Conservation (phyloP, 2,888 invertebrate species). For the Ormyrus pomaceus region DNA sequence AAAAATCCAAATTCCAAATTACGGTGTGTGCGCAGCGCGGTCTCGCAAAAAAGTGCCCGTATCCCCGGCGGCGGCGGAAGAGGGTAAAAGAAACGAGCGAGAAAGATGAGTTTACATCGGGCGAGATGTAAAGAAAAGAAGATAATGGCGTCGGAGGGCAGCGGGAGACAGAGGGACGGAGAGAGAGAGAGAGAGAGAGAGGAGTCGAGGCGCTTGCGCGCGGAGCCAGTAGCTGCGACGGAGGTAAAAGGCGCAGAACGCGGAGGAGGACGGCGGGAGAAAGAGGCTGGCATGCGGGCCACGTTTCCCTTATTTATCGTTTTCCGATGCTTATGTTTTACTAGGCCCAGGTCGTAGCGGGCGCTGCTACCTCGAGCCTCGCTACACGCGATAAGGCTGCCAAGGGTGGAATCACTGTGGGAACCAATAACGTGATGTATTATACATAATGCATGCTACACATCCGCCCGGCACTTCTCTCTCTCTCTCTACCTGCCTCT, state of each 20-base stretch:
- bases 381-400: slow-evolving; percentile 72
- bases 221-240: background rate
- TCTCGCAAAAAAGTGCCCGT: background rate
- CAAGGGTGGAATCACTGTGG: slow-evolving; percentile 75
- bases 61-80: background rate
- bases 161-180: slow-evolving; percentile 11
- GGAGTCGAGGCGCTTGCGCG: slow-evolving; percentile 13
- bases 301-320: slow-evolving; percentile 76
- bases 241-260: slow-evolving; percentile 21
- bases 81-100: background rate
- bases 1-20: slow-evolving; percentile 1
- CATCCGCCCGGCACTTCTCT: slow-evolving; percentile 56
- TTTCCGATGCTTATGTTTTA: slow-evolving; percentile 76
- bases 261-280: background rate
- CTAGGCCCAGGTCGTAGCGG: slow-evolving; percentile 69
- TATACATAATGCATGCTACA: slow-evolving; percentile 75
- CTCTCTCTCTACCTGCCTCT: slow-evolving; percentile 10
- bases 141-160: slow-evolving; percentile 21
- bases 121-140: slow-evolving; percentile 47
- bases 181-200: slow-evolving; percentile 10
- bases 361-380: slow-evolving; percentile 8
- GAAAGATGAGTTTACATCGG: slow-evolving; percentile 14
- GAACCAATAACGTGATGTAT: slow-evolving; percentile 76
- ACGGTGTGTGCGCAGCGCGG: background rate
- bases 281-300: slow-evolving; percentile 69